These are phyloP conservation scores for Drosophila atroscutellata DNA, from an alignment of 2,888 invertebrate species.

Conservation along the genomic window DNA sequence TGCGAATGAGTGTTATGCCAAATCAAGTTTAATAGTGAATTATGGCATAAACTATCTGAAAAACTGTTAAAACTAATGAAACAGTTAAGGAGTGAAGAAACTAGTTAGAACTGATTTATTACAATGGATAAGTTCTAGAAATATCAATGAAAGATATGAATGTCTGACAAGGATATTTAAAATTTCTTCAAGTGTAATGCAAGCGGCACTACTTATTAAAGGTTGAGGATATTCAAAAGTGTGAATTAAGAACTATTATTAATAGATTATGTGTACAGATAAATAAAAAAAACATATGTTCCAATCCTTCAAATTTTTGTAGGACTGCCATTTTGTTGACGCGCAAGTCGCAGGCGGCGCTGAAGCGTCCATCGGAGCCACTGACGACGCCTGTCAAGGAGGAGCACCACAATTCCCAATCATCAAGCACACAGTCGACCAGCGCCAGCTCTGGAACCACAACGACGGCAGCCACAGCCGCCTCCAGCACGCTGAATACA, in stretches of 20 bases:
- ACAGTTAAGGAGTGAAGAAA: neutral
- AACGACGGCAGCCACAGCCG: constrained; percentile 64
- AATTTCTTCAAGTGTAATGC: neutral
- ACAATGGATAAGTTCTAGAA: neutral
- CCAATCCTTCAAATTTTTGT: neutral
- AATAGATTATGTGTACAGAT: neutral
- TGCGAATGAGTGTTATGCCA: neutral
- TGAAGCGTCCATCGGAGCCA: constrained; percentile 84
- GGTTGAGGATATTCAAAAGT: neutral
- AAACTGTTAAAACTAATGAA: neutral
- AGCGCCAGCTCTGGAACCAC: constrained; percentile 61
- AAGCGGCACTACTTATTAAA: neutral
- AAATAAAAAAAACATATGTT: neutral
- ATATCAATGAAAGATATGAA: neutral
- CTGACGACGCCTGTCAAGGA: constrained; percentile 80
- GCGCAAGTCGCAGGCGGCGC: constrained; percentile 88
- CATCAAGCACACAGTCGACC: constrained; percentile 69
- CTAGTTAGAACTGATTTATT: neutral
- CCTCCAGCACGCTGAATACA: constrained; percentile 61
- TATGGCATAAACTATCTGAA: neutral
- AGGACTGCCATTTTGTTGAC: constrained; percentile 92
- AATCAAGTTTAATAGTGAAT: neutral
- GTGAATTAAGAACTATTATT: neutral
- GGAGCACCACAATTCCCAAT: constrained; percentile 77
- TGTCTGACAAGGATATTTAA: neutral